phyloP scores from a whole-genome alignment of 2,888 invertebrate species.

The Tetrapedia diversipes region DNA sequence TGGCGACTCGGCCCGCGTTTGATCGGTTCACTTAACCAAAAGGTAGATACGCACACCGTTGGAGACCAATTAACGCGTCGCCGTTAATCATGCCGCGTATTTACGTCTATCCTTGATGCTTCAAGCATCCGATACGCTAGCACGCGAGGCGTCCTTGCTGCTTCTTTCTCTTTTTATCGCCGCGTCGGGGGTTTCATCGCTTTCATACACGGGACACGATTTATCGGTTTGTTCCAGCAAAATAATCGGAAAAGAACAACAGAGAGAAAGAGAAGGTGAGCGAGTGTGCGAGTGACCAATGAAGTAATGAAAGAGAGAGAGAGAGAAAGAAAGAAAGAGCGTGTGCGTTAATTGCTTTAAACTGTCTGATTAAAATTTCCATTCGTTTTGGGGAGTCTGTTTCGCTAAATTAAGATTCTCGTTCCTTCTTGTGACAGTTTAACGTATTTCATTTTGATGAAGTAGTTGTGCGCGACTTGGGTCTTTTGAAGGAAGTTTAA shows the following conservation, averaged over 20 bases:
- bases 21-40: constrained; percentile 52
- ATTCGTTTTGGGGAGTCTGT: not conserved
- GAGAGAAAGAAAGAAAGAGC: no score
- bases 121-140: constrained; percentile 16
- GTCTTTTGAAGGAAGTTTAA: not conserved
- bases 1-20: constrained; percentile 35
- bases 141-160: constrained; percentile 36
- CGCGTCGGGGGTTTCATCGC: constrained; percentile 32
- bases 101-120: constrained; percentile 54
- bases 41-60: constrained; percentile 50
- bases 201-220: constrained; percentile 17
- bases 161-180: constrained; percentile 34
- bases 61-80: constrained; percentile 60
- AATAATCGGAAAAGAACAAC: constrained; percentile 8
- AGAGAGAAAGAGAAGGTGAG: no score
- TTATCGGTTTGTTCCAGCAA: constrained; percentile 33
- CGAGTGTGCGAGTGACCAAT: no score
- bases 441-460: not conserved
- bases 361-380: constrained; percentile 8
- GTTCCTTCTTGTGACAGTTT: not conserved
- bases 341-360: constrained; percentile 3
- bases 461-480: not conserved
- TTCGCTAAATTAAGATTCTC: not conserved
- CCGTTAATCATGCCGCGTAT: constrained; percentile 54
- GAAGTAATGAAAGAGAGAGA: no score